These are phyloP conservation scores for Carassius gibelio DNA, from an alignment of 2,113 vertebrate genomes.

Conservation along the genomic window DNA sequence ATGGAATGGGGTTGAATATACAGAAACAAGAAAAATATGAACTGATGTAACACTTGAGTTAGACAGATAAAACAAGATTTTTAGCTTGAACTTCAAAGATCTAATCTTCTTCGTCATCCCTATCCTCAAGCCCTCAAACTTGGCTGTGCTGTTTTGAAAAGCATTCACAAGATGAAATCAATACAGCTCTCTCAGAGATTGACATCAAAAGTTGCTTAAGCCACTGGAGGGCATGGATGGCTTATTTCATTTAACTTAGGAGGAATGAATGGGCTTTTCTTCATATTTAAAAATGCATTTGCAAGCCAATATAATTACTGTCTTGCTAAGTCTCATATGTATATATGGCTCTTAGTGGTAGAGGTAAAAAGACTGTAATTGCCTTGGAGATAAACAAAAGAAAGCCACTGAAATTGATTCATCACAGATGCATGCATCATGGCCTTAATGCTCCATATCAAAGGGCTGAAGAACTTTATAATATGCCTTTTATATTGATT, in stretches of 20 bases:
- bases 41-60: constrained; percentile 3
- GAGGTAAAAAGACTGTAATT: constrained; percentile 36
- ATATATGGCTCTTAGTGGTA: constrained; percentile 17
- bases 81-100: constrained; percentile 36
- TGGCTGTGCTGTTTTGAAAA: constrained; percentile 20
- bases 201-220: constrained; percentile 25
- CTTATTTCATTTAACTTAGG: constrained; percentile 31
- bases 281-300: constrained; percentile 38
- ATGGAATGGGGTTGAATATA: neutral
- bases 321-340: neutral
- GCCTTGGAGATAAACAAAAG: constrained; percentile 44
- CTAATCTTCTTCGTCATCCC: constrained; percentile 16
- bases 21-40: constrained; percentile 19
- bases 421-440: constrained; percentile 44
- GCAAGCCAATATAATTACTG: constrained; percentile 32
- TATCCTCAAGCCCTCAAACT: neutral
- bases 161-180: constrained; percentile 18
- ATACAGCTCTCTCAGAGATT: constrained; percentile 23
- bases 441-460: constrained; percentile 30
- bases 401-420: constrained; percentile 55
- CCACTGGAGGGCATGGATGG: constrained; percentile 5
- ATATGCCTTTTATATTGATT: constrained; percentile 51
- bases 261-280: constrained; percentile 15
- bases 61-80: constrained; percentile 10
- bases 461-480: constrained; percentile 30